Conservation (phyloP, 2,797 vertebrate species). For the Acomys russatus region DNA sequence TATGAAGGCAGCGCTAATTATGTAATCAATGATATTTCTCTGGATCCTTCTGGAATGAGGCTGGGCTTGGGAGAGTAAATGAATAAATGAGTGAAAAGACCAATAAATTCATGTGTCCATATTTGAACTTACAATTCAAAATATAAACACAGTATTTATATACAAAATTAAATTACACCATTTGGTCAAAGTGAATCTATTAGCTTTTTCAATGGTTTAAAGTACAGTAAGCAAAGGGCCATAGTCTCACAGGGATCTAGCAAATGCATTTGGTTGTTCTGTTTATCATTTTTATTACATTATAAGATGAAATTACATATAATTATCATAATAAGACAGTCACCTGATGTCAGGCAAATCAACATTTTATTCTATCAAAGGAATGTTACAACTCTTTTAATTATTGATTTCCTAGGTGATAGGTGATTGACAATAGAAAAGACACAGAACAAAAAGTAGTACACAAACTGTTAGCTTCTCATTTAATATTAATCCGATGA, state of each 20-base stretch:
- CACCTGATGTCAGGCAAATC: neutral
- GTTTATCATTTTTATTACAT: neutral
- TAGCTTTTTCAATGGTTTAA: neutral
- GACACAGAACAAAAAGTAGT: neutral
- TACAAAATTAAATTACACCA: neutral
- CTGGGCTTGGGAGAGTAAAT: neutral
- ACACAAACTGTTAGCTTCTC: neutral
- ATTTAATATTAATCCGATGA: neutral
- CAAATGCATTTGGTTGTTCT: neutral
- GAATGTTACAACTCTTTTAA: neutral
- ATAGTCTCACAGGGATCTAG: neutral
- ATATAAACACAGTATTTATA: neutral
- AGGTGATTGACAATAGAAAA: neutral
- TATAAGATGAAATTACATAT: neutral
- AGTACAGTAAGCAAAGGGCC: neutral
- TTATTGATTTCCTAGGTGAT: neutral
- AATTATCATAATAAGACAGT: neutral
- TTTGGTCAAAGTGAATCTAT: neutral
- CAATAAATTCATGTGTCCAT: neutral
- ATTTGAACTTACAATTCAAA: neutral
- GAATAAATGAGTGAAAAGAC: neutral
- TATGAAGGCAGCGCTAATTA: neutral
- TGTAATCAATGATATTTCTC: neutral
- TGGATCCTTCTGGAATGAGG: neutral
- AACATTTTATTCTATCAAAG: neutral